Evolutionary conservation across 2,888 invertebrate species (phyloP).

Genomic region (Lepidocyrtoides sp.): DNA sequence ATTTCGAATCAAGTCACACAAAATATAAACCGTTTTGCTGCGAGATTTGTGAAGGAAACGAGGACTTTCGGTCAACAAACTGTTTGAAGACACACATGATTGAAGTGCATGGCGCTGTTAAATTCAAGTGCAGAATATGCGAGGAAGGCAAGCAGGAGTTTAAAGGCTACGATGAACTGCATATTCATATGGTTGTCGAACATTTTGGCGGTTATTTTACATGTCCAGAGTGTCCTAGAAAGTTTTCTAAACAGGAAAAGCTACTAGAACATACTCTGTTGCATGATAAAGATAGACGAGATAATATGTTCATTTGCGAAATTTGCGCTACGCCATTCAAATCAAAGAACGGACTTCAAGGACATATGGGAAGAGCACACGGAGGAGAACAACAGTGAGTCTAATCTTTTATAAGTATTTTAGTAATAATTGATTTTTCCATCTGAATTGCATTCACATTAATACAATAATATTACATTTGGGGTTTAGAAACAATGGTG

Average conservation of each 20-base stretch:
- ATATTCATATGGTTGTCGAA: not conserved
- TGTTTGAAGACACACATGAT: constrained; percentile 10
- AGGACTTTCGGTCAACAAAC: not conserved
- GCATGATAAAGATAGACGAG: not conserved
- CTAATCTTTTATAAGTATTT: too few relatives aligned
- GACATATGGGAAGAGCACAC: not conserved
- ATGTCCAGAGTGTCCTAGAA: not conserved
- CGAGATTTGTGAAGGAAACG: not conserved
- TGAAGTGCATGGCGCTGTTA: not conserved
- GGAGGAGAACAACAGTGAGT: not conserved
- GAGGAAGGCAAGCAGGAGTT: not conserved
- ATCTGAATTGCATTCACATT: too few relatives aligned
- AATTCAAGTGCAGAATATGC: constrained; percentile 39
- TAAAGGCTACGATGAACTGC: not conserved
- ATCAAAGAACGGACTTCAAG: not conserved
- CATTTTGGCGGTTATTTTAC: not conserved
- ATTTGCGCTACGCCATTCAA: not conserved
- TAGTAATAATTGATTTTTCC: too few relatives aligned
- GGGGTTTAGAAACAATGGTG: too few relatives aligned
- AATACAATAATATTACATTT: too few relatives aligned
- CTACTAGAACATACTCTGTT: not conserved
- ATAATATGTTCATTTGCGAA: not conserved
- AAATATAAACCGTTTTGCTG: not conserved
- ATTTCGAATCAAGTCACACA: not conserved
- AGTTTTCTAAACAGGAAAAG: not conserved